A percentile compares a stretch with the other conserved stretches of the same genome.
phyloP scores from a whole-genome alignment of 2,797 vertebrate genomes.

The Scleropages formosus region DNA sequence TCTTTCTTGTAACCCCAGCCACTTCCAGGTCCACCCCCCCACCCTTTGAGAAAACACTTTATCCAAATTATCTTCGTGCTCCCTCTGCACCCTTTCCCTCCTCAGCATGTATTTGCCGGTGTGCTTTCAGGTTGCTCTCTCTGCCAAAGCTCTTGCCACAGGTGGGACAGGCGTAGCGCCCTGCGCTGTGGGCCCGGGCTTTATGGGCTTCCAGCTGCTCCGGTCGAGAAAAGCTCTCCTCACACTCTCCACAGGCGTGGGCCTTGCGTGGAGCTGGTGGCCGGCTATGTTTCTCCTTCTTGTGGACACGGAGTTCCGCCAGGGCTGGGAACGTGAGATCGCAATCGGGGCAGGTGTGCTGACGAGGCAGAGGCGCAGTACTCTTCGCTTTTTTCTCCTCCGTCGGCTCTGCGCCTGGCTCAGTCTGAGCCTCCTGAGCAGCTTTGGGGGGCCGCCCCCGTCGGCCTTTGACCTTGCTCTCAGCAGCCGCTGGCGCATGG shows the following conservation, averaged over 20 bases:
- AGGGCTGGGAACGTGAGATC: conserved; percentile 59
- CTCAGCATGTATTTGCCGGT: conserved; percentile 60
- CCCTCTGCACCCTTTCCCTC: conserved; percentile 34
- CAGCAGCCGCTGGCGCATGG: conserved; percentile 21
- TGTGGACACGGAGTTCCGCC: conserved; percentile 65
- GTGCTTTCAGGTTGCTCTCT: conserved; percentile 74
- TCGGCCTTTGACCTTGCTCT: conserved; percentile 55
- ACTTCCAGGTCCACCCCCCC: conserved; percentile 12
- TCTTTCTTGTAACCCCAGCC: conserved; percentile 17
- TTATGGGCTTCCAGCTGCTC: conserved; percentile 74
- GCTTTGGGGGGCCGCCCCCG: conserved; percentile 59
- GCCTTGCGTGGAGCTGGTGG: conserved; percentile 53
- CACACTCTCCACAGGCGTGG: conserved; percentile 70
- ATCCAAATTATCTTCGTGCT: conserved; percentile 70
- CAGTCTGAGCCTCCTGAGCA: conserved; percentile 36
- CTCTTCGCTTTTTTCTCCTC: conserved; percentile 62
- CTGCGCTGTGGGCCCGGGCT: conserved; percentile 63
- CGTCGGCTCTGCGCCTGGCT: conserved; percentile 53
- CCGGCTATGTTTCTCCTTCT: conserved; percentile 73
- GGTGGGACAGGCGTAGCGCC: conserved; percentile 67
- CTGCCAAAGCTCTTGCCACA: conserved; percentile 76
- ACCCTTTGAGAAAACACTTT: conserved; percentile 18
- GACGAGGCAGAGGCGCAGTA: conserved; percentile 42
- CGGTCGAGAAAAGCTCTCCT: conserved; percentile 71
- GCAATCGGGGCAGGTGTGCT: conserved; percentile 71